Conservation (phyloP, 2,113 vertebrate species). For the Gambusia affinis region DNA sequence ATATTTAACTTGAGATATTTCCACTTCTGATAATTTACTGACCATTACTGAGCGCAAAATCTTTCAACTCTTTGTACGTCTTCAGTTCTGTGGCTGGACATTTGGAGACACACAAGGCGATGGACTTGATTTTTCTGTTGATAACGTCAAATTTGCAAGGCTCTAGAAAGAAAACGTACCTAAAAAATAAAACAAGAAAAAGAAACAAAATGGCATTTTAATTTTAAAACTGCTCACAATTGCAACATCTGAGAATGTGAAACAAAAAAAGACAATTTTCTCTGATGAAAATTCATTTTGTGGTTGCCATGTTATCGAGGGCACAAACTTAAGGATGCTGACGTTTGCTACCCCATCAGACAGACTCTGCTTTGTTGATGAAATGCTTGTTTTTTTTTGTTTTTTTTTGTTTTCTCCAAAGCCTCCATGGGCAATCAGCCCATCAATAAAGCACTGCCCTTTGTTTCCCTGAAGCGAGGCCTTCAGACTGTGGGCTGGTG, state of each 20-base stretch:
- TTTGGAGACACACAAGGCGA: conserved; percentile 90
- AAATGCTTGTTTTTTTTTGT: conserved; percentile 55
- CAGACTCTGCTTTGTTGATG: conserved; percentile 70
- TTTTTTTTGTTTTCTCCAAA: conserved; percentile 54
- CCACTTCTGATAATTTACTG: conserved; percentile 52
- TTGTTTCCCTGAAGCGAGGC: conserved; percentile 63
- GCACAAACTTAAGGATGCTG: conserved; percentile 53
- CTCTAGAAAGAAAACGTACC: conserved; percentile 96
- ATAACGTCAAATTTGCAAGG: conserved; percentile 94
- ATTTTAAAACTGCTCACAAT: not conserved
- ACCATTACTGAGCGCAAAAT: conserved; percentile 90
- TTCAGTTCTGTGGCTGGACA: conserved; percentile 87
- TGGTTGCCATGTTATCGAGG: conserved; percentile 12
- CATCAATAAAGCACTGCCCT: conserved; percentile 71
- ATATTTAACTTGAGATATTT: not conserved
- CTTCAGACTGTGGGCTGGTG: conserved; percentile 39
- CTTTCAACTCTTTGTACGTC: conserved; percentile 84
- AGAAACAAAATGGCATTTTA: not conserved
- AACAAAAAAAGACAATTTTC: not conserved
- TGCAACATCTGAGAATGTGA: not conserved
- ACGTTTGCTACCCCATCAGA: conserved; percentile 59
- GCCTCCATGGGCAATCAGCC: conserved; percentile 63
- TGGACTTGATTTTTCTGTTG: conserved; percentile 88
- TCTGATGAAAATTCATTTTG: conserved; percentile 13
- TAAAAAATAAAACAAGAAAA: conserved; percentile 50